phyloP scores from a whole-genome alignment of 2,113 vertebrate species.

The Laticauda colubrina region DNA sequence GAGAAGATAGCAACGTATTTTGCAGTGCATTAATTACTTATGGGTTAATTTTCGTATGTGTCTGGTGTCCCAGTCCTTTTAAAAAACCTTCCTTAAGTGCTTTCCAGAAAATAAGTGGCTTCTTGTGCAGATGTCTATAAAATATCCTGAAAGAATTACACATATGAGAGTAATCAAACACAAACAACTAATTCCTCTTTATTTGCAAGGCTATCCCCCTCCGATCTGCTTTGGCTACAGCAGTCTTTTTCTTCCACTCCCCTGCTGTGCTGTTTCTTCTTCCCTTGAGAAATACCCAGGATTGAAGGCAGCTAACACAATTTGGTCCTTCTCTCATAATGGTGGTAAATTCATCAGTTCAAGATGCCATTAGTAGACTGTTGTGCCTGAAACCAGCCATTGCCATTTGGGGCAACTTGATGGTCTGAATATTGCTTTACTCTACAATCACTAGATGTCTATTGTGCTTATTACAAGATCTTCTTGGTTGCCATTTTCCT shows the following conservation, averaged over 20 bases:
- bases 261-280: not conserved
- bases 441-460: not conserved
- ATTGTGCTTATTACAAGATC: not conserved
- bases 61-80: not conserved
- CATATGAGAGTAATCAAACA: not conserved
- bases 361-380: not conserved
- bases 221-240: not conserved
- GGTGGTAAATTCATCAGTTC: not conserved
- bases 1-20: not conserved
- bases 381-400: not conserved
- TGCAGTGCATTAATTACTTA: not conserved
- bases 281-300: not conserved
- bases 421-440: not conserved
- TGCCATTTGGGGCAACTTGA: not conserved
- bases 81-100: not conserved
- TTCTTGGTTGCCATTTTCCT: not conserved
- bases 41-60: not conserved
- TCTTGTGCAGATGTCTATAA: not conserved
- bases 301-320: not conserved
- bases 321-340: not conserved
- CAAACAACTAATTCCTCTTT: not conserved
- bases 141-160: not conserved
- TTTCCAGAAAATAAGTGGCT: not conserved
- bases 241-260: not conserved
- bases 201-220: not conserved